Conservation (phyloP, 2,113 vertebrate species). For the Cololabis saira region DNA sequence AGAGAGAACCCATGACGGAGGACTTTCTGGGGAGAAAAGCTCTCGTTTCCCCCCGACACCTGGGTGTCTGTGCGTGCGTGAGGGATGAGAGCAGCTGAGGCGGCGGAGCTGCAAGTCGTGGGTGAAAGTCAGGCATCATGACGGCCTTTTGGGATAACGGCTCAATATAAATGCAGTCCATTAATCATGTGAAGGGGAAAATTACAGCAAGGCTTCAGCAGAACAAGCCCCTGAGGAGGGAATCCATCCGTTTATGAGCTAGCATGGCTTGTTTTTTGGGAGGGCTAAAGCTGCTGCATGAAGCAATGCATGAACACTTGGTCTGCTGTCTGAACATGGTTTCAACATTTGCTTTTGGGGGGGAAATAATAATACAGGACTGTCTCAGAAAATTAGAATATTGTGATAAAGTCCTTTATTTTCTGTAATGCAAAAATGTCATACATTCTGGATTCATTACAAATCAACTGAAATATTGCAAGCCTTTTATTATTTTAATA, state of each 20-base stretch:
- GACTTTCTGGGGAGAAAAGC: conserved; percentile 11
- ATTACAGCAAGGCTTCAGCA: conserved; percentile 30
- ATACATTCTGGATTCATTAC: no score
- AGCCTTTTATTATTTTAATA: no score
- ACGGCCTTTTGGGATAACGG: conserved; percentile 22
- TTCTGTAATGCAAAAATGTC: no score
- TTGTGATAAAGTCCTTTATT: no score
- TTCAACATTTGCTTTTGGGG: neutral
- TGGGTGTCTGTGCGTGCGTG: neutral
- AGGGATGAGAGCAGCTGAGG: neutral
- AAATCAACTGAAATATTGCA: no score
- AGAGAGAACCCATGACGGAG: conserved; percentile 23
- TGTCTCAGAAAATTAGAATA: no score
- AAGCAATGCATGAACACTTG: conserved; percentile 12
- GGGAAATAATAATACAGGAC: neutral
- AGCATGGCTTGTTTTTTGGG: conserved; percentile 8
- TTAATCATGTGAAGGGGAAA: conserved; percentile 42
- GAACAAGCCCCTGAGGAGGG: conserved; percentile 18
- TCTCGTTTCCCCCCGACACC: neutral
- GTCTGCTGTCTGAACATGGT: neutral
- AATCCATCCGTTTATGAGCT: conserved; percentile 32
- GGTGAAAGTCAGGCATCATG: conserved; percentile 14
- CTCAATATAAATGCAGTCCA: conserved; percentile 52
- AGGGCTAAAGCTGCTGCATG: neutral
- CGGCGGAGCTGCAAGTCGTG: conserved; percentile 5